These are phyloP conservation scores for Burhinus oedicnemus DNA, from an alignment of 2,113 vertebrate genomes.

Conservation along the genomic window DNA sequence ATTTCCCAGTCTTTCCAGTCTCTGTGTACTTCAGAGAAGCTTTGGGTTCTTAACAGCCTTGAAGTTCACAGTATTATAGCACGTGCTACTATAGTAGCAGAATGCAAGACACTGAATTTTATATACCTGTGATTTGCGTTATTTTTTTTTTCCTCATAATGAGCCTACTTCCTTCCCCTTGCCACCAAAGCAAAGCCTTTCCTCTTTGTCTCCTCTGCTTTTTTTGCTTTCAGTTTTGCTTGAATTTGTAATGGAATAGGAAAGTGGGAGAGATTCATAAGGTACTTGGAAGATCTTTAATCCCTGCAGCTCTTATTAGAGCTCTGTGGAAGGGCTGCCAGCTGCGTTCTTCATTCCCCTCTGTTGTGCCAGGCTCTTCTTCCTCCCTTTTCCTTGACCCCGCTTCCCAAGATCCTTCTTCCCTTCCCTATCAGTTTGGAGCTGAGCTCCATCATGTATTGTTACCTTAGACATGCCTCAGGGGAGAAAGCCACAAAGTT, in stretches of 20 bases:
- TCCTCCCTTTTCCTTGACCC: background rate
- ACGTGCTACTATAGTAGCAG: background rate
- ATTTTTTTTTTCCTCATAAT: background rate
- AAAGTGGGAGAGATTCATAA: background rate
- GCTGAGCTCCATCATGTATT: background rate
- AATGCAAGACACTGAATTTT: background rate
- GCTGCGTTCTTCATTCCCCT: background rate
- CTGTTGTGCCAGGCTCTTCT: background rate
- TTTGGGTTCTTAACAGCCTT: background rate
- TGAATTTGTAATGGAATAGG: background rate
- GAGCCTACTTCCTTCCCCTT: background rate
- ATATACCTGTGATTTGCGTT: background rate
- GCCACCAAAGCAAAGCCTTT: background rate
- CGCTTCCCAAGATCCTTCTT: background rate
- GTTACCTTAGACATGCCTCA: background rate
- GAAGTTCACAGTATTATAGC: background rate
- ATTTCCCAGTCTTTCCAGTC: background rate
- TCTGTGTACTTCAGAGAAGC: background rate
- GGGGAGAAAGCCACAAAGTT: background rate
- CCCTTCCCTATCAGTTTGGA: background rate
- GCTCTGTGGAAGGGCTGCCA: background rate
- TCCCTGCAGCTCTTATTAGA: background rate
- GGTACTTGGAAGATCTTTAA: background rate
- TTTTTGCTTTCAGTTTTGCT: background rate
- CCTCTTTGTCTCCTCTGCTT: background rate